Percentiles rank a stretch among this genome's conserved stretches.
Conservation (phyloP, 2,113 vertebrate genomes). For the Malaclemys terrapin region DNA sequence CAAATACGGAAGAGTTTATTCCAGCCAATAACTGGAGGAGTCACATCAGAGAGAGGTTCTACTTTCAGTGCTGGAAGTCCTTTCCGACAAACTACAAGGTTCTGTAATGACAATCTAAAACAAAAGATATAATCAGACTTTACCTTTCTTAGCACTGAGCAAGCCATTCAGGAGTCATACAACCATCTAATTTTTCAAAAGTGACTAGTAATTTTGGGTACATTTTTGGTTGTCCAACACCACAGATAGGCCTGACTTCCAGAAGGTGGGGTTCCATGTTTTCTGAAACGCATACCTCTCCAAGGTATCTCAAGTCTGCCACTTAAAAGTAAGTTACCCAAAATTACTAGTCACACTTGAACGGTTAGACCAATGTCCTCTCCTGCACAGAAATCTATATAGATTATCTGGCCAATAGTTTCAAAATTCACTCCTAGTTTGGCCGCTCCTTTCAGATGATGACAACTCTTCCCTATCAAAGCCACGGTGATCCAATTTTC, state of each 20-base stretch:
- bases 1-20: background rate
- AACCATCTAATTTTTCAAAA: background rate
- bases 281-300: background rate
- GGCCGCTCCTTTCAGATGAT: background rate
- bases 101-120: background rate
- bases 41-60: background rate
- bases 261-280: background rate
- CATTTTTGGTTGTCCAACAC: background rate
- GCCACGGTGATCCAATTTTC: background rate
- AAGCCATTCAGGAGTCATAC: background rate
- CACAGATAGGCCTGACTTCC: background rate
- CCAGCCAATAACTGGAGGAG: background rate
- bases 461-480: background rate
- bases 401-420: background rate
- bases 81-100: background rate
- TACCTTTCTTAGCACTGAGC: background rate
- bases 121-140: background rate
- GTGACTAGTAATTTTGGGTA: background rate
- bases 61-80: background rate
- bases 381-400: background rate
- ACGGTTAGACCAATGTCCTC: background rate
- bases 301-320: background rate
- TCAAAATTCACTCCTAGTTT: background rate
- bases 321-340: background rate
- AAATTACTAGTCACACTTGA: background rate